A percentile compares a stretch with the other conserved stretches of the same genome.
These are phyloP conservation scores for Cheirogaleus medius DNA, from an alignment of 2,113 vertebrate genomes.

Conservation along the genomic window DNA sequence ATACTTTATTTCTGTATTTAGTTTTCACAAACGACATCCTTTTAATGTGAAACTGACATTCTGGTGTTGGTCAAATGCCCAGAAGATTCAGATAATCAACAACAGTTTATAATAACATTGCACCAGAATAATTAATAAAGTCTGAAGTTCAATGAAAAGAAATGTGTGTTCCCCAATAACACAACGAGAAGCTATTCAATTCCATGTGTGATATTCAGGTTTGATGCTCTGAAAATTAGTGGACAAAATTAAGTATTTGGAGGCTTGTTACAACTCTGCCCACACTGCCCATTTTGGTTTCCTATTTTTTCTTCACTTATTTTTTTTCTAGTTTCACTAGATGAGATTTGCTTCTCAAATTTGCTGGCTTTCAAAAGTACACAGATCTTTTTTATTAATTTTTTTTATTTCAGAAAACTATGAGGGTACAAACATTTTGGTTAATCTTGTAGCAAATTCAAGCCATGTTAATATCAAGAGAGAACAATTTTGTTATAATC, in stretches of 20 bases:
- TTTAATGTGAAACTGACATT: constrained; percentile 86
- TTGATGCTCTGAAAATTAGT: background rate
- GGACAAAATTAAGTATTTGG: background rate
- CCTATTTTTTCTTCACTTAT: background rate
- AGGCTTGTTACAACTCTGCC: background rate
- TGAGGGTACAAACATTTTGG: no score
- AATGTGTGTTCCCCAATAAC: constrained; percentile 39
- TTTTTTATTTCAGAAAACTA: no score
- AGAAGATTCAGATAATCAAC: constrained; percentile 85
- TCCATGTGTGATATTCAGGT: constrained; percentile 20
- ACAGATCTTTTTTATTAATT: background rate
- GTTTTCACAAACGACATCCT: constrained; percentile 84
- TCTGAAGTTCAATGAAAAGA: constrained; percentile 73
- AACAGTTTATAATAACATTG: constrained; percentile 82
- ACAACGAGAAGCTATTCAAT: constrained; percentile 1
- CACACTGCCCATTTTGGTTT: background rate
- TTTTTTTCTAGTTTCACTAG: background rate
- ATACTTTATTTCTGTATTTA: constrained; percentile 86
- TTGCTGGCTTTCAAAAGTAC: background rate
- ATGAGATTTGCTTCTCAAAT: background rate
- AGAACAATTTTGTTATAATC: background rate
- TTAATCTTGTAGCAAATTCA: background rate
- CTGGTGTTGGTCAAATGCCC: constrained; percentile 80
- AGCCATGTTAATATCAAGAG: background rate
- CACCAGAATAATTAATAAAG: constrained; percentile 78